Conservation (phyloP, 2,797 vertebrate genomes). For the Cynopterus sphinx region DNA sequence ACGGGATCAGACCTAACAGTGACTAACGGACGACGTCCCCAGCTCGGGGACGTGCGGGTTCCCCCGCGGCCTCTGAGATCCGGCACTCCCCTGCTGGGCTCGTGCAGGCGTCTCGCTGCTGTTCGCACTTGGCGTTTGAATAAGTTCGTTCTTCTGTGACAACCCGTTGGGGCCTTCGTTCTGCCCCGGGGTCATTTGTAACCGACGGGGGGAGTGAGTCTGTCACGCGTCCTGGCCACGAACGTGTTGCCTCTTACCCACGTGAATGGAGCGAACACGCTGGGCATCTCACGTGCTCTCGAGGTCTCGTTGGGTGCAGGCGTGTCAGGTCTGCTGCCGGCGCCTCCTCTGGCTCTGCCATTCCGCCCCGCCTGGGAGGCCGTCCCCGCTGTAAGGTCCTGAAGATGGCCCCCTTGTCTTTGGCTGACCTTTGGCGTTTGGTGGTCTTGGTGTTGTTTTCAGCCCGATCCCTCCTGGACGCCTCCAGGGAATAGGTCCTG, state of each 20-base stretch:
- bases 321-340: fast-evolving
- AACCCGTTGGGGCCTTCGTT: fast-evolving
- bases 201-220: no score
- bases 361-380: fast-evolving
- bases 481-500: not conserved
- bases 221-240: fast-evolving
- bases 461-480: not conserved
- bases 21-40: not conserved
- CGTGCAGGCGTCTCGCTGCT: fast-evolving
- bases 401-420: not conserved
- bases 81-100: not conserved
- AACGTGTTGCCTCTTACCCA: fast-evolving
- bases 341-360: no score
- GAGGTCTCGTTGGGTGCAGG: fast-evolving
- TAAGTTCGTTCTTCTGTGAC: fast-evolving
- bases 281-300: not conserved
- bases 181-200: fast-evolving
- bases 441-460: not conserved
- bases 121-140: no score
- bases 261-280: fast-evolving
- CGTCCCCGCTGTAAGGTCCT: not conserved
- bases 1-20: not conserved
- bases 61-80: not conserved
- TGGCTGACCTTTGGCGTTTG: not conserved
- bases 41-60: fast-evolving